Evolutionary conservation across 2,888 invertebrate genomes (phyloP).

Genomic region (Ganaspis brasiliensis): DNA sequence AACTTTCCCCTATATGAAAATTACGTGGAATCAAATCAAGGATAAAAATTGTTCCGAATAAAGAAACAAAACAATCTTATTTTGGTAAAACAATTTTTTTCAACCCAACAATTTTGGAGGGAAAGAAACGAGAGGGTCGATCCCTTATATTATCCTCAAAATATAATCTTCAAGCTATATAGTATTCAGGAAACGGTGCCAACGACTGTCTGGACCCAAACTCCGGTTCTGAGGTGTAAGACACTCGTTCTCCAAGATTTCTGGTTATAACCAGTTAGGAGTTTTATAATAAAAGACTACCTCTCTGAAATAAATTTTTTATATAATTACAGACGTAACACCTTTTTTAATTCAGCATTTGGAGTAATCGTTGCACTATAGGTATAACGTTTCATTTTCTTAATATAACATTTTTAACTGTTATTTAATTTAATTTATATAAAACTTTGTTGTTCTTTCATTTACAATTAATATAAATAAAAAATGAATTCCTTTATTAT

Average conservation of each 20-base stretch:
- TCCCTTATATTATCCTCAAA: conserved; percentile 53
- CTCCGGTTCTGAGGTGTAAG: conserved; percentile 16
- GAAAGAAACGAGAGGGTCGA: conserved; percentile 44
- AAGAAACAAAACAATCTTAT: conserved; percentile 53
- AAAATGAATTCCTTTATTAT: too few relatives aligned
- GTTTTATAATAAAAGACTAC: background rate
- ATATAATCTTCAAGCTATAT: conserved; percentile 55
- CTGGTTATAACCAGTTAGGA: background rate
- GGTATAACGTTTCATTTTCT: too few relatives aligned
- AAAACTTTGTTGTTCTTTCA: too few relatives aligned
- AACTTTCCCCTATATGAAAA: too few relatives aligned
- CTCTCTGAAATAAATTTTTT: background rate
- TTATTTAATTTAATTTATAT: too few relatives aligned
- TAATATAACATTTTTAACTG: too few relatives aligned
- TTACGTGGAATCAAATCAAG: background rate
- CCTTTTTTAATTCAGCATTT: too few relatives aligned
- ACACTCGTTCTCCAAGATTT: conserved; percentile 42
- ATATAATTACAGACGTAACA: too few relatives aligned
- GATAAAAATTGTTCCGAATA: background rate
- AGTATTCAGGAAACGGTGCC: conserved; percentile 61
- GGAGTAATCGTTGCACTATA: too few relatives aligned
- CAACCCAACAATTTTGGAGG: conserved; percentile 3
- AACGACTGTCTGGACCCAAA: conserved; percentile 59
- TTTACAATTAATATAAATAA: too few relatives aligned
- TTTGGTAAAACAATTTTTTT: conserved; percentile 58